Evolutionary conservation across 2,113 vertebrate species (phyloP).

Genomic region (Zonotrichia leucophrys): DNA sequence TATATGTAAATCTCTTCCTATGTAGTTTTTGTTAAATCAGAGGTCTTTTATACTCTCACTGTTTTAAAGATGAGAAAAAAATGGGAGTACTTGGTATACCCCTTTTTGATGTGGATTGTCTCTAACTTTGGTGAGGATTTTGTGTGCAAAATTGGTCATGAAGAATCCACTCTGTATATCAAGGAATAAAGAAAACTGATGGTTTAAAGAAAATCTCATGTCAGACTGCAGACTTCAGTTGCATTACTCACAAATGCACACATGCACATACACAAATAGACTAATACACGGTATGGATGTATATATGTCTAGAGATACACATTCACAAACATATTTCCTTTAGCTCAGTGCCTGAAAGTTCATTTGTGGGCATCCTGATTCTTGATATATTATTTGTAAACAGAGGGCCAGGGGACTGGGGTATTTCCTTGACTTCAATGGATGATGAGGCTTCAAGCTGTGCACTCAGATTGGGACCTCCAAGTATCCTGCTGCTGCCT

Average conservation of each 20-base stretch:
- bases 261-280: background rate
- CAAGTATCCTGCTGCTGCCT: constrained; percentile 7
- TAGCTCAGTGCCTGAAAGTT: constrained; percentile 36
- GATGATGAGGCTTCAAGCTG: constrained; percentile 63
- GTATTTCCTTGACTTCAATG: constrained; percentile 56
- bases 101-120: background rate
- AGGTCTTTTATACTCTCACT: background rate
- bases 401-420: constrained; percentile 32
- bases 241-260: background rate
- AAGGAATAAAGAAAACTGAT: background rate
- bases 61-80: background rate
- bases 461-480: constrained; percentile 63
- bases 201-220: background rate
- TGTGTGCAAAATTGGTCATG: background rate
- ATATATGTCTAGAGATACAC: background rate
- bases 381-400: constrained; percentile 62
- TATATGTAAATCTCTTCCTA: background rate
- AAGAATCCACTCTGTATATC: background rate
- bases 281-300: too few relatives aligned
- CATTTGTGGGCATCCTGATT: constrained; percentile 40
- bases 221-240: background rate
- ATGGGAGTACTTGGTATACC: background rate
- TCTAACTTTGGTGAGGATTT: background rate
- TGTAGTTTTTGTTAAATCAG: background rate
- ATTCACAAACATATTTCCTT: background rate